Base-by-base conservation (phyloP, 2,113 vertebrate species). In the Diadophis punctatus region DNA sequence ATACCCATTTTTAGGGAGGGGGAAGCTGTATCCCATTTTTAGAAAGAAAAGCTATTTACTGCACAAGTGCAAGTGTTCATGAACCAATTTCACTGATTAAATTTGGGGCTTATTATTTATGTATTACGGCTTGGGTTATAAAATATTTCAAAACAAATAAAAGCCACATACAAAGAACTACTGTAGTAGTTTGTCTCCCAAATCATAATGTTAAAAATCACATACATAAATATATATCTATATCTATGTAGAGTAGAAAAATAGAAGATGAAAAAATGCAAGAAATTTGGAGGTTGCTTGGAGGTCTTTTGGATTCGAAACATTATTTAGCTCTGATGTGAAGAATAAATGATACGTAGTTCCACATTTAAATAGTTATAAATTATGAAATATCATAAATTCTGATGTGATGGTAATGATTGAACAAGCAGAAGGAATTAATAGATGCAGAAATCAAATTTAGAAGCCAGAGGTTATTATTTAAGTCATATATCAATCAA, bases 351-450 rank as follows among this genome's bases (percentile, higher is more conserved):
- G 48, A 92, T 92, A 84, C 9, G 18, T 92, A 30, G 56, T 92
- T 56, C 51, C 68, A 84, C 18, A n/a, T 89, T 85, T 89, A 89
- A n/a, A 89, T 53, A 89, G 49, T 92, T 92, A 92, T 92, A 92
- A 89, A 89, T 89, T 89, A 92, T 92, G 89, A 89, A 92, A 92
- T 92, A 88, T 88, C 68, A 85, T 89, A 89, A 49, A 92, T 92
- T 92, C 84, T 92, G 51, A 89, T 92, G 91, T 58, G 91, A 53
- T 89, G 27, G 85, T 92, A 92, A 89, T 92, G 87, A 92, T 48
- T 89, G 30, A 89, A 68, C 22, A 84, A 89, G 68, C 48, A 30
- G 48, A n/a, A 53, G 49, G 86, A 58, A 91, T 93, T 63, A 91
- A 49, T 53, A 93, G 80, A 74, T 68, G 30, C 56, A 68, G 48